phyloP scores from a whole-genome alignment of 1,140 invertebrate species.

The Cyclina sinensis region DNA sequence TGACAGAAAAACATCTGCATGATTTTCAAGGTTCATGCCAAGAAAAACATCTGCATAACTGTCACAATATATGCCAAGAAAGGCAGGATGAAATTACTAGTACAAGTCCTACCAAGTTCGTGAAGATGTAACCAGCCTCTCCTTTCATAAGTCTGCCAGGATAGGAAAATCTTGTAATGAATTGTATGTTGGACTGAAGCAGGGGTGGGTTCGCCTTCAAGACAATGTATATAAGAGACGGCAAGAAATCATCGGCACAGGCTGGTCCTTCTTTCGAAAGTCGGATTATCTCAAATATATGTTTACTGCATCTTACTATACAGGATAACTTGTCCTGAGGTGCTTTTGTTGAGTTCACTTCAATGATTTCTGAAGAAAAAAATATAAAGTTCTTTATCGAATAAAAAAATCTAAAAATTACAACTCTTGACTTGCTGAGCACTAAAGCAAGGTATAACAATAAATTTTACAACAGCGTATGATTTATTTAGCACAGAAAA shows the following conservation, averaged over 20 bases:
- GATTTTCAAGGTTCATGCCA: too few relatives aligned
- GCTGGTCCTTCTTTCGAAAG: constrained; percentile 88
- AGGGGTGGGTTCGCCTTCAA: constrained; percentile 99
- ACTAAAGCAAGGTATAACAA: too few relatives aligned
- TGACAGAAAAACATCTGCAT: too few relatives aligned
- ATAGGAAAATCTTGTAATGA: constrained; percentile 96
- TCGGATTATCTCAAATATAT: constrained; percentile 95
- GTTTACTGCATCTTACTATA: constrained; percentile 95
- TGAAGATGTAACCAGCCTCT: constrained; percentile 99
- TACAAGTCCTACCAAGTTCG: constrained; percentile 95
- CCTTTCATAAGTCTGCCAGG: constrained; percentile 97
- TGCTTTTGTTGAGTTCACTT: constrained; percentile 96
- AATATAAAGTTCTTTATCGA: neutral
- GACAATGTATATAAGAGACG: constrained; percentile 98
- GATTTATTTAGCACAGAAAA: too few relatives aligned
- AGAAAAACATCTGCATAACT: too few relatives aligned
- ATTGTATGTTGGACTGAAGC: constrained; percentile 99
- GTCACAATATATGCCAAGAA: too few relatives aligned
- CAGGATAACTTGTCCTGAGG: constrained; percentile 98
- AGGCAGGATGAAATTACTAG: too few relatives aligned
- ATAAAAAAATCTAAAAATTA: too few relatives aligned
- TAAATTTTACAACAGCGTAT: too few relatives aligned
- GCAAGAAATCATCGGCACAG: constrained; percentile 99
- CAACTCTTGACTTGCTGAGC: too few relatives aligned
- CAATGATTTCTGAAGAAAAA: constrained; percentile 91